Conservation (phyloP, 2,797 vertebrate species). For the Monodelphis domestica region DNA sequence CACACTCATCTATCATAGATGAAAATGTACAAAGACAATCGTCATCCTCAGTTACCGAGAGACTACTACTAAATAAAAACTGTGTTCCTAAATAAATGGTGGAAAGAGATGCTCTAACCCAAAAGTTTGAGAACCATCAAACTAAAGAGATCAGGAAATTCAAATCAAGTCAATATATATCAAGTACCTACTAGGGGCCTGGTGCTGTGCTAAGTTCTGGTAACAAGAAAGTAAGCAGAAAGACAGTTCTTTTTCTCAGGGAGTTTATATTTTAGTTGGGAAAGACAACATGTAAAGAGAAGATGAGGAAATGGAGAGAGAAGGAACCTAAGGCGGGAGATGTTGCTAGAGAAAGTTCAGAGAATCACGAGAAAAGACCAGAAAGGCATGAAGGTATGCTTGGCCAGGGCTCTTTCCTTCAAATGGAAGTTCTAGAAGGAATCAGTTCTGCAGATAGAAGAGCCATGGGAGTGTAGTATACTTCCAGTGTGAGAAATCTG, state of each 20-base stretch:
- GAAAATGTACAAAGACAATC: too few relatives aligned
- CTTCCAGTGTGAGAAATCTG: neutral
- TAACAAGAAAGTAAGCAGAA: neutral
- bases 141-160: neutral
- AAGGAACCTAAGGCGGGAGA: neutral
- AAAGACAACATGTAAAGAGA: neutral
- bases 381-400: neutral
- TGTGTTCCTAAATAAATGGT: neutral
- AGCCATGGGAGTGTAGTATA: neutral
- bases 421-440: neutral
- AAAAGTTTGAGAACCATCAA: neutral
- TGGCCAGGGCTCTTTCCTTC: neutral
- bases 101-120: neutral
- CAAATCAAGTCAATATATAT: neutral
- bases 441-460: neutral
- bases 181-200: neutral
- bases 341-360: neutral
- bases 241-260: neutral
- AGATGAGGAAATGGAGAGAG: neutral
- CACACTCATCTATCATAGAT: too few relatives aligned
- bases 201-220: neutral
- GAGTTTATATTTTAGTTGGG: neutral
- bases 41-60: too few relatives aligned
- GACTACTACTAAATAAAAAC: too few relatives aligned
- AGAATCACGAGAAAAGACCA: neutral